Percentiles rank a stretch among this genome's conserved stretches.
Evolutionary conservation across 2,888 invertebrate genomes (phyloP).

Genomic region (Drosophila algonquin): DNA sequence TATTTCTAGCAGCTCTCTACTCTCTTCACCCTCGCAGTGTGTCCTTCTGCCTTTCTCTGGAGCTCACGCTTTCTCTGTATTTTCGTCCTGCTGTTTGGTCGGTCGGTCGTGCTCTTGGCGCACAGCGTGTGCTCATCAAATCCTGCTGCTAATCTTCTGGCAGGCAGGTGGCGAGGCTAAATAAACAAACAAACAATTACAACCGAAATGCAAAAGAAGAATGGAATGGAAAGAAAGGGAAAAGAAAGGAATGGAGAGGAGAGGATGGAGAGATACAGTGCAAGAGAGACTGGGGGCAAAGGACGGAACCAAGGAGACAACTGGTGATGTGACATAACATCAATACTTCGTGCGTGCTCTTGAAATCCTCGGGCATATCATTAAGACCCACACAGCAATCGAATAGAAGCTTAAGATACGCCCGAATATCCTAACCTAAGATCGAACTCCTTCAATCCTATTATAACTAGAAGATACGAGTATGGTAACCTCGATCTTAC

Average conservation of each 20-base stretch:
- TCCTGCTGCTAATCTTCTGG: constrained; percentile 70
- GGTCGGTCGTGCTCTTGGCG: background rate
- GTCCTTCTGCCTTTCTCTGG: background rate
- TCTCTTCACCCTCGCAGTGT: background rate
- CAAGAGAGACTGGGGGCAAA: background rate
- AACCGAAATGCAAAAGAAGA: constrained; percentile 28
- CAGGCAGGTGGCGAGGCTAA: constrained; percentile 60
- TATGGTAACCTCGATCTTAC: too few relatives aligned
- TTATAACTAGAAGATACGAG: too few relatives aligned
- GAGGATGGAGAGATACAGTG: background rate
- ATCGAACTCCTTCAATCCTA: too few relatives aligned
- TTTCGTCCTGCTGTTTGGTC: too few relatives aligned
- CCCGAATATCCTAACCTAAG: too few relatives aligned
- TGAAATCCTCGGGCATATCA: background rate
- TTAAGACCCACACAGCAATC: too few relatives aligned
- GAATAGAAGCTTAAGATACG: too few relatives aligned
- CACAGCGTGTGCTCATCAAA: constrained; percentile 61
- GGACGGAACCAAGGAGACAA: background rate
- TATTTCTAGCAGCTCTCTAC: constrained; percentile 29
- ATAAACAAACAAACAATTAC: constrained; percentile 71
- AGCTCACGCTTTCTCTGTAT: background rate
- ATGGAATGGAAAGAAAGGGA: constrained; percentile 9
- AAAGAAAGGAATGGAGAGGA: background rate
- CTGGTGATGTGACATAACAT: background rate
- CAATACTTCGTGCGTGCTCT: background rate